Percentiles rank a stretch among this genome's conserved stretches.
phyloP scores from a whole-genome alignment of 1,140 invertebrate genomes.

The Acromyrmex heyeri region DNA sequence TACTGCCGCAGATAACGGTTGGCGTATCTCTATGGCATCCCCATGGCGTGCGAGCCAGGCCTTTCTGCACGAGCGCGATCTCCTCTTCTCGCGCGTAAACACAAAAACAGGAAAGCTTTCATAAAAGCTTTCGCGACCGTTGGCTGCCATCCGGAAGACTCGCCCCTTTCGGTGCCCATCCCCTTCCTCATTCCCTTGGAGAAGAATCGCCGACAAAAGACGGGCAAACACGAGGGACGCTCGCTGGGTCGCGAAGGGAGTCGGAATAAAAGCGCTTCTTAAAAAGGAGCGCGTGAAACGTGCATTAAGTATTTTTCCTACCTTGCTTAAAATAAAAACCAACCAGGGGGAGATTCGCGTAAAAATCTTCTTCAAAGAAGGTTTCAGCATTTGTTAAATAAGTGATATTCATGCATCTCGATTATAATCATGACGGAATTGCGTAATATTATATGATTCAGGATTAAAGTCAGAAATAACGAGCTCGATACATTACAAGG shows the following conservation, averaged over 20 bases:
- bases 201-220: constrained; percentile 61
- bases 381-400: neutral
- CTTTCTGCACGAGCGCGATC: constrained; percentile 49
- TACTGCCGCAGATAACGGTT: constrained; percentile 75
- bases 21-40: constrained; percentile 67
- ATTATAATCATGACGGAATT: neutral
- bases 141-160: constrained; percentile 57
- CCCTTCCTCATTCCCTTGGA: neutral
- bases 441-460: neutral
- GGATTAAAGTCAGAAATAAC: neutral
- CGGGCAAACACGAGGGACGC: constrained; percentile 59
- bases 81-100: constrained; percentile 74
- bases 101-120: constrained; percentile 78
- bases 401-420: neutral
- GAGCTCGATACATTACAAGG: neutral
- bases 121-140: constrained; percentile 70
- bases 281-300: constrained; percentile 39
- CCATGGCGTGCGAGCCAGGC: neutral
- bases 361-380: no score
- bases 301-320: constrained; percentile 52
- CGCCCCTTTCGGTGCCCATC: constrained; percentile 46
- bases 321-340: constrained; percentile 28
- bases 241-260: constrained; percentile 52
- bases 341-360: neutral
- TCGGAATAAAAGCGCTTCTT: constrained; percentile 42